phyloP scores from a whole-genome alignment of 2,113 vertebrate species.

The Myocastor coypus region DNA sequence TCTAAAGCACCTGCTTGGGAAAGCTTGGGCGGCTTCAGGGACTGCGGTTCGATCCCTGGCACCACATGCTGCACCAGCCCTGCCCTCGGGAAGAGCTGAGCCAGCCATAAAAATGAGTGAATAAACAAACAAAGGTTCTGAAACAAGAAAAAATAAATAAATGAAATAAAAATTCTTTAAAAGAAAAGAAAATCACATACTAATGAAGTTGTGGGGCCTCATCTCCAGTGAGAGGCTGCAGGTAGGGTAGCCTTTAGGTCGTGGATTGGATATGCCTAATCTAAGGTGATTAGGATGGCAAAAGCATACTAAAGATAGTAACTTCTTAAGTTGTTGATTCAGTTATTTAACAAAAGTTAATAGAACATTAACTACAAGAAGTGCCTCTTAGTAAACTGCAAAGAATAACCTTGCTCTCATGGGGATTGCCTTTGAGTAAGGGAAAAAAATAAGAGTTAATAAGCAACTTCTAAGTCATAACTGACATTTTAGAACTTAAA shows the following conservation, averaged over 20 bases:
- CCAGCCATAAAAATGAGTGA: too few species aligned
- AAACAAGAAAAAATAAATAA: too few species aligned
- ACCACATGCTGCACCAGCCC: too few species aligned
- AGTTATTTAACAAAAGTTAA: neutral
- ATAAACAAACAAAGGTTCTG: too few species aligned
- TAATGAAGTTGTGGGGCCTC: neutral
- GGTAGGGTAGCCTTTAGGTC: neutral
- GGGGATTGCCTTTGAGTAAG: neutral
- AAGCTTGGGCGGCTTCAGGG: too few species aligned
- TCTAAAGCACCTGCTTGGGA: too few species aligned
- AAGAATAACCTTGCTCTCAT: neutral
- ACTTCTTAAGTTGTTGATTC: neutral
- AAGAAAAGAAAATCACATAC: neutral
- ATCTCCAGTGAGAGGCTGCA: neutral
- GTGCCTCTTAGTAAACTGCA: neutral
- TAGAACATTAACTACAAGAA: neutral
- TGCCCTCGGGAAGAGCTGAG: too few species aligned
- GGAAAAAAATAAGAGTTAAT: neutral
- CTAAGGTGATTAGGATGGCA: neutral
- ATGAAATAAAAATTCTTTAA: too few species aligned
- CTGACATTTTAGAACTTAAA: neutral
- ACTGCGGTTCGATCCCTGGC: too few species aligned
- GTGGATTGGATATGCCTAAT: neutral
- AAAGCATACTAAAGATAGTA: neutral
- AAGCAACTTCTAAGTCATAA: neutral